phyloP scores from a whole-genome alignment of 2,113 vertebrate genomes.

The Microcebus lehilahytsara region DNA sequence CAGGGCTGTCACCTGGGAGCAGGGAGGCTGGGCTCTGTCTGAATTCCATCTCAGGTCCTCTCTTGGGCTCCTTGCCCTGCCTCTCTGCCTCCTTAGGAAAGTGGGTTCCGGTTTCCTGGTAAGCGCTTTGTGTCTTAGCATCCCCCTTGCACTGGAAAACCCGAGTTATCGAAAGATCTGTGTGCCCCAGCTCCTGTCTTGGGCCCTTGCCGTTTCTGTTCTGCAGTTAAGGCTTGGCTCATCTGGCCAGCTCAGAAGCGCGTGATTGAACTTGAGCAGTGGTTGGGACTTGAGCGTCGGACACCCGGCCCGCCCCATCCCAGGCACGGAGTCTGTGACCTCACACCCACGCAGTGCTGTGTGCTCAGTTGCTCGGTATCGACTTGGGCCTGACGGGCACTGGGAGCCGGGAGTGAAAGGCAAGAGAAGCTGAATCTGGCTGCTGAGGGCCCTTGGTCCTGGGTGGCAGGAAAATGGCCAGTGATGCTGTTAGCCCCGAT shows the following conservation, averaged over 20 bases:
- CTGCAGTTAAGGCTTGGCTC: neutral
- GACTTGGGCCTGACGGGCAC: neutral
- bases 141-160: neutral
- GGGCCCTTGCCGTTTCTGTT: fast-evolving
- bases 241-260: neutral
- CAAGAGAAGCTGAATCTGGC: neutral
- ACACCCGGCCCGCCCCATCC: neutral
- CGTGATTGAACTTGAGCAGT: neutral
- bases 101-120: neutral
- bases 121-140: neutral
- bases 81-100: neutral
- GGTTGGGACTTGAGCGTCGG: neutral
- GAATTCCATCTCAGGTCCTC: neutral
- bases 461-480: neutral
- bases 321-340: neutral
- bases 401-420: neutral
- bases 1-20: fast-evolving
- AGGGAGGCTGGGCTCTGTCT: neutral
- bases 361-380: neutral
- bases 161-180: neutral
- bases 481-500: fast-evolving
- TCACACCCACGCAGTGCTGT: neutral
- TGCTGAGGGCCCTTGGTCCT: neutral
- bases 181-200: neutral
- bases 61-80: neutral